A percentile compares a stretch with the other conserved stretches of the same genome.
Evolutionary conservation across 2,797 vertebrate species (phyloP).

Genomic region (Epinephelus coioides): DNA sequence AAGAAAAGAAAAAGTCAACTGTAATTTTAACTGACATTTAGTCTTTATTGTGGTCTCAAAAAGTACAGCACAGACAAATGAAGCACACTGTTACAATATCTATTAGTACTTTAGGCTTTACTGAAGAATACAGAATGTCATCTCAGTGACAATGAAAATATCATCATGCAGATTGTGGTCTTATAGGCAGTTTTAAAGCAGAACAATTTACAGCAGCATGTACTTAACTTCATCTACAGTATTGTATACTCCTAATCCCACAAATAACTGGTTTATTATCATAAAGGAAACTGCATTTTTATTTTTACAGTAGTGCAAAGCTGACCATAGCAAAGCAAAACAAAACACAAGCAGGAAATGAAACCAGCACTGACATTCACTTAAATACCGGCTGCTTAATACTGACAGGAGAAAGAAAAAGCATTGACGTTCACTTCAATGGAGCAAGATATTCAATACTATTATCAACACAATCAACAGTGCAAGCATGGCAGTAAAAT

Average conservation of each 20-base stretch:
- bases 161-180: conserved; percentile 76
- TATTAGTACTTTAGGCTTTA: conserved; percentile 47
- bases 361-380: conserved; percentile 63
- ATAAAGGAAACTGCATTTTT: conserved; percentile 48
- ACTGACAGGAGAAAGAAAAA: conserved; percentile 54
- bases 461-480: conserved; percentile 69
- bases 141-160: conserved; percentile 53
- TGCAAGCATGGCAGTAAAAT: conserved; percentile 67
- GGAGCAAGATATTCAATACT: conserved; percentile 47
- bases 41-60: conserved; percentile 79
- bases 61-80: conserved; percentile 78
- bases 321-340: conserved; percentile 62
- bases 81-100: conserved; percentile 67
- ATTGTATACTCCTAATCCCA: conserved; percentile 51
- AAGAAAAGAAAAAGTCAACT: neutral
- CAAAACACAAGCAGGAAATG: conserved; percentile 52
- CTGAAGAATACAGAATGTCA: conserved; percentile 46
- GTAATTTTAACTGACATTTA: conserved; percentile 48
- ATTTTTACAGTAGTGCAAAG: conserved; percentile 66
- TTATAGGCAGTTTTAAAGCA: conserved; percentile 67
- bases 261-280: conserved; percentile 51
- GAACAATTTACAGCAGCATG: conserved; percentile 75
- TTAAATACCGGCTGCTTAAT: conserved; percentile 61
- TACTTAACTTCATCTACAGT: conserved; percentile 66
- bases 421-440: conserved; percentile 64